Conservation (phyloP, 2,113 vertebrate genomes). For the Felis chaus region DNA sequence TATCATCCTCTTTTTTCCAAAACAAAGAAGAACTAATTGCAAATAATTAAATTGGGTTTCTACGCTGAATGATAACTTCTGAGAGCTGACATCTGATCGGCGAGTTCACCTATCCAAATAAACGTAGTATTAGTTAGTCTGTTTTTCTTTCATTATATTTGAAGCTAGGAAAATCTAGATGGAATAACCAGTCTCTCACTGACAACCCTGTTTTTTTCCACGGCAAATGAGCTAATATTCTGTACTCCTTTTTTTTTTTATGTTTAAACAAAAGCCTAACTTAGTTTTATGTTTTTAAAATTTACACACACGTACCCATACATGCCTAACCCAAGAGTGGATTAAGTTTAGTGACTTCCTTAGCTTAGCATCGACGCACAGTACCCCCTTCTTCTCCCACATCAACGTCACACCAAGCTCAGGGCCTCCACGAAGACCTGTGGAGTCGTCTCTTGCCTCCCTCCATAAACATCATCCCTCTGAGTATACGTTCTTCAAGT, state of each 20-base stretch:
- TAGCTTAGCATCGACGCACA: not conserved
- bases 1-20: not conserved
- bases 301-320: not conserved
- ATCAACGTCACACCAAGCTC: not conserved
- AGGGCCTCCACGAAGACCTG: not conserved
- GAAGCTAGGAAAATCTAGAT: slow-evolving; percentile 70
- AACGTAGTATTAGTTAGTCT: slow-evolving; percentile 65
- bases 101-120: slow-evolving; percentile 73
- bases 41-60: slow-evolving; percentile 54
- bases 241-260: slow-evolving; percentile 10
- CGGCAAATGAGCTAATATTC: slow-evolving; percentile 49
- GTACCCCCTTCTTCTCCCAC: too few relatives aligned
- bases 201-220: slow-evolving; percentile 40
- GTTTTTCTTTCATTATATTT: slow-evolving; percentile 80
- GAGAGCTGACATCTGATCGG: slow-evolving; percentile 61
- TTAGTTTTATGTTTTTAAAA: not conserved
- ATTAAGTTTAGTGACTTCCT: not conserved
- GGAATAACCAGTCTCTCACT: slow-evolving; percentile 57
- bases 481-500: not conserved
- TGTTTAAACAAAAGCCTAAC: slow-evolving; percentile 53
- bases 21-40: slow-evolving; percentile 38
- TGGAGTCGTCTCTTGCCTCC: not conserved
- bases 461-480: not conserved
- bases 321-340: not conserved
- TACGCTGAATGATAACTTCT: slow-evolving; percentile 53